Percentiles rank a stretch among this genome's conserved stretches.
These are phyloP conservation scores for Sepioteuthis lessoniana DNA, from an alignment of 2,888 invertebrate genomes.

Conservation along the genomic window DNA sequence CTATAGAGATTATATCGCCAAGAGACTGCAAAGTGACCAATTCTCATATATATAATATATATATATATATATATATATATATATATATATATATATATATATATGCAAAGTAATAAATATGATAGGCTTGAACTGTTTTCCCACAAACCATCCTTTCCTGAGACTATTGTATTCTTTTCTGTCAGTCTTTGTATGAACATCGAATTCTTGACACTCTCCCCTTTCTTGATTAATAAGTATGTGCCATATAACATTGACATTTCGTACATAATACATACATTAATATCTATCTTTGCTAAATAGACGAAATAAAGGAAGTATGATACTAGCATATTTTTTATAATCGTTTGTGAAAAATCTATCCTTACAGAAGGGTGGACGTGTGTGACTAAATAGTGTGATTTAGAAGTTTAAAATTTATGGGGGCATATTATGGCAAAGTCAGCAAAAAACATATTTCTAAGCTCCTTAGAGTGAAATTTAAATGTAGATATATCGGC, in stretches of 20 bases:
- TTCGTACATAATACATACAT: neutral
- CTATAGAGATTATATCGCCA: neutral
- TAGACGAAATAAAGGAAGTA: no score
- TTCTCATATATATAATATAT: neutral
- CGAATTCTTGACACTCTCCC: neutral
- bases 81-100: neutral
- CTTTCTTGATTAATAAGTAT: neutral
- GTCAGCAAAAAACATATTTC: no score
- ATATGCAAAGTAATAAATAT: neutral
- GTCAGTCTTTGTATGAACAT: neutral
- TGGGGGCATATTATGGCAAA: no score
- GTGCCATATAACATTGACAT: neutral
- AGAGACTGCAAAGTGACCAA: neutral
- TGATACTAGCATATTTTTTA: no score
- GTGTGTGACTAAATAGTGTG: no score
- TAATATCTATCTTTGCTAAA: neutral
- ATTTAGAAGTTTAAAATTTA: no score
- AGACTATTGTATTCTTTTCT: neutral
- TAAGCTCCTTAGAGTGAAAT: no score
- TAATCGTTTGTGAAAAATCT: no score
- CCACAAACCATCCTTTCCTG: neutral
- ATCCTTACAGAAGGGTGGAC: no score
- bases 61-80: conserved; percentile 23
- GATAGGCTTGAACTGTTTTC: neutral
- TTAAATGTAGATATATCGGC: no score